Evolutionary conservation across 2,113 vertebrate genomes (phyloP).

Genomic region (Solenodon paradoxus): DNA sequence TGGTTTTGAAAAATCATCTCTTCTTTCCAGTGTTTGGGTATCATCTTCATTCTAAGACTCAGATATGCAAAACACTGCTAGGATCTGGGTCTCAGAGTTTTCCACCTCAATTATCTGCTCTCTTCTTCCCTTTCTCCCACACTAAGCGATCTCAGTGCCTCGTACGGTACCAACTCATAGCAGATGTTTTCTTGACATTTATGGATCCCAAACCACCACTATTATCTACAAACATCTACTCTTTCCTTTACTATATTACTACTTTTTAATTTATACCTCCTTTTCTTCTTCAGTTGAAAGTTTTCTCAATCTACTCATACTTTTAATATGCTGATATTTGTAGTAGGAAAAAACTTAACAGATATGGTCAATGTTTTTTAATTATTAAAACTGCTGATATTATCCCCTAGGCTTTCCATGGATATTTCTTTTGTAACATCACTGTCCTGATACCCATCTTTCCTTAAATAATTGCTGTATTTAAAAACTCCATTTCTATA

Average conservation of each 20-base stretch:
- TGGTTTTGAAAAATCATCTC: background rate
- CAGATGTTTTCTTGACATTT: background rate
- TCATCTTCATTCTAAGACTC: background rate
- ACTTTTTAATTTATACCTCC: background rate
- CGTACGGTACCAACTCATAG: background rate
- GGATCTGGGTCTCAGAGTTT: background rate
- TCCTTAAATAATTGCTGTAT: background rate
- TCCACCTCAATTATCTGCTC: background rate
- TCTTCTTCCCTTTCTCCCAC: background rate
- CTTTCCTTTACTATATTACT: background rate
- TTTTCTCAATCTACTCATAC: background rate
- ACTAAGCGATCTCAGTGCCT: background rate
- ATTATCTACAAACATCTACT: background rate
- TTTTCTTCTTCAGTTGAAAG: constrained; percentile 12
- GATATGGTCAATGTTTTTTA: background rate
- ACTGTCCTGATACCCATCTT: background rate
- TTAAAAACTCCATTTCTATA: background rate
- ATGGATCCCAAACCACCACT: background rate
- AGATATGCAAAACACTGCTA: background rate
- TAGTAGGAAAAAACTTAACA: no score
- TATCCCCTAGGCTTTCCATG: background rate
- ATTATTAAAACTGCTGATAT: background rate
- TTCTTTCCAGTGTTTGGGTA: background rate
- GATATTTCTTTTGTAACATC: background rate
- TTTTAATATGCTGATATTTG: no score